A percentile compares a stretch with the other conserved stretches of the same genome.
These are phyloP conservation scores for Lycorma delicatula DNA, from an alignment of 1,140 invertebrate genomes.

Conservation along the genomic window DNA sequence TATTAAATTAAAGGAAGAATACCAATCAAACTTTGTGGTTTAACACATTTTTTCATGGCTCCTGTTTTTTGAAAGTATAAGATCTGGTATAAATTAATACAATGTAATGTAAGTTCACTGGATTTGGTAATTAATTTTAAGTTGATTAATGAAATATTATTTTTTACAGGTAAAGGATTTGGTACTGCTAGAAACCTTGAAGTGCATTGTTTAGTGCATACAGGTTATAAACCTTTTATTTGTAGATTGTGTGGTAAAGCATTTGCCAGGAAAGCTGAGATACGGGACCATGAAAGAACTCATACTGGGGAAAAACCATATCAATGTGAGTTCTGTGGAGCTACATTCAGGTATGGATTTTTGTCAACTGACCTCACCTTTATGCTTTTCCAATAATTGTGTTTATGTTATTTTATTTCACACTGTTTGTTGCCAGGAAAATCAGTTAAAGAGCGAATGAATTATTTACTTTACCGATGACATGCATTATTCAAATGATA, in stretches of 20 bases:
- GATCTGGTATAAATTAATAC: too few species aligned
- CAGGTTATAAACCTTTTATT: conserved; percentile 58
- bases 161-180: conserved; percentile 59
- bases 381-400: too few species aligned
- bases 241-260: conserved; percentile 62
- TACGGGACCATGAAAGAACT: conserved; percentile 66
- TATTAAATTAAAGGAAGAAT: too few species aligned
- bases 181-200: conserved; percentile 64
- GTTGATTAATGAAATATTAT: too few species aligned
- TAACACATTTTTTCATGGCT: too few species aligned
- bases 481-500: too few species aligned
- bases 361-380: not conserved
- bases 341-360: conserved; percentile 47
- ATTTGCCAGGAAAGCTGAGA: conserved; percentile 65
- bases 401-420: not conserved
- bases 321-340: conserved; percentile 69
- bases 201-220: conserved; percentile 61
- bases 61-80: too few species aligned
- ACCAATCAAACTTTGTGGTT: too few species aligned
- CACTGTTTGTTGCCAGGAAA: not conserved
- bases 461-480: too few species aligned
- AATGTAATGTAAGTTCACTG: too few species aligned
- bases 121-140: too few species aligned
- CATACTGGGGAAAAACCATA: conserved; percentile 84
- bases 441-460: too few species aligned